Evolutionary conservation across 1,140 invertebrate species (phyloP), one percentile per base, ranked within the genome.

Genomic region (Teleogryllus occipitalis): DNA sequence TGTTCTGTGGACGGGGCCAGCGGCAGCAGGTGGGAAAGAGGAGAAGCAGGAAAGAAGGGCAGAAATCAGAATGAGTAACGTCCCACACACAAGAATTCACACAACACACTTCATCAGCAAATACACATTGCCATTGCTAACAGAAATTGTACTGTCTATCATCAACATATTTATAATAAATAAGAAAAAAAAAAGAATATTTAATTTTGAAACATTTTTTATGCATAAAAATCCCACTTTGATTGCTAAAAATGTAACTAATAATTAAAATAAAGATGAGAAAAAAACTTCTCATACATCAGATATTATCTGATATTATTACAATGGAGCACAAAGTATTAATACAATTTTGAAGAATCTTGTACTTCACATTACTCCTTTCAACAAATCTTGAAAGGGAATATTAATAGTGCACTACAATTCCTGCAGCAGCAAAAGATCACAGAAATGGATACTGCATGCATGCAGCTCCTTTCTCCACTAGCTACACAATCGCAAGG

Each of bases 1-100:
- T 87, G 85, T 86, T 88, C 87, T 88, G 85, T 86, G 80, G 77
- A 75, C 54, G 54, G 54, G 77, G 78, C 75, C 76, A 77, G 21
- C 22, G 21, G 76, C 74, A 54, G 74, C 47, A 48, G 72, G 75
- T 14, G 15, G 79, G 75, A 78, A 78, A 18, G n/a, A 65, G 79
- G 18, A 47, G 46, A 47, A n/a, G 47, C 39, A 54, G 15, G 54
- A 39, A 49, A 39, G 76, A 73, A 65, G 47, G 79, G 65, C 74
- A 27, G 46, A 76, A 75, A 77, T 73, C 10, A 65, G 54, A 65
- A 65, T 65, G 54, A 65, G 54, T 65, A 14, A 65, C 54, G 2
- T 65, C 10, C 54, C 54, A 65, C 54, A 65, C 54, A 65, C 27
- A 65, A 65, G 0, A 14, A 14, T 18, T 65, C 54, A 65, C 54